Conservation (phyloP, 2,113 vertebrate genomes). For the Todiramphus chloris region DNA sequence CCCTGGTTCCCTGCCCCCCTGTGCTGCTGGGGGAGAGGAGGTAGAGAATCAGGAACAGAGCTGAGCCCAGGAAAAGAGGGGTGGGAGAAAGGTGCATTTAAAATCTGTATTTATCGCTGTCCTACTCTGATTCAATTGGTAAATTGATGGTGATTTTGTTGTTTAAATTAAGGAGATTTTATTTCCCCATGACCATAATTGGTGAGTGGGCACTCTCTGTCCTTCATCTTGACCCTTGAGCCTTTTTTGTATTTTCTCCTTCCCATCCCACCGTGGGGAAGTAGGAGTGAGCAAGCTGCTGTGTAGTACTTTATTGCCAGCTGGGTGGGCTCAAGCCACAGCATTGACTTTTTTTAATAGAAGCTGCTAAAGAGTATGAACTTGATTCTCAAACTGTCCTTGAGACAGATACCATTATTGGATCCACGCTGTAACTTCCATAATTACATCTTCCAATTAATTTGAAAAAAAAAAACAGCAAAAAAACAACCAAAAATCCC, state of each 20-base stretch:
- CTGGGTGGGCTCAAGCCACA: background rate
- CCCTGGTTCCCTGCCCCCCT: background rate
- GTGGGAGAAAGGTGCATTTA: background rate
- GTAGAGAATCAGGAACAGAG: background rate
- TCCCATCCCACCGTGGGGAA: background rate
- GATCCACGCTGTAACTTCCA: conserved; percentile 57
- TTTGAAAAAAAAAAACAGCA: background rate
- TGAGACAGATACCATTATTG: conserved; percentile 54
- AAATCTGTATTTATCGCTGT: background rate
- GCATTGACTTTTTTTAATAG: conserved; percentile 44
- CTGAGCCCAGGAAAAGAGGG: background rate
- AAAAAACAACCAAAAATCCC: background rate
- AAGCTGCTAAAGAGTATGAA: conserved; percentile 20
- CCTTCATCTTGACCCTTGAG: background rate
- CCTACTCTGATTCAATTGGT: background rate
- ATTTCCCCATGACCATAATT: background rate
- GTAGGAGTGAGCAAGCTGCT: background rate
- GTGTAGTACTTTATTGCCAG: background rate
- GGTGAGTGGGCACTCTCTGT: background rate
- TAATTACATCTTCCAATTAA: conserved; percentile 72
- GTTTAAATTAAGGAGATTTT: background rate
- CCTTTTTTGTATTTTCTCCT: background rate
- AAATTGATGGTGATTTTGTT: background rate
- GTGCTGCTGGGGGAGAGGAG: too few species aligned
- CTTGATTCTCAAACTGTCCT: conserved; percentile 32